Percentiles rank a stretch among this genome's conserved stretches.
phyloP scores from a whole-genome alignment of 2,888 invertebrate species.

The Operophtera brumata region DNA sequence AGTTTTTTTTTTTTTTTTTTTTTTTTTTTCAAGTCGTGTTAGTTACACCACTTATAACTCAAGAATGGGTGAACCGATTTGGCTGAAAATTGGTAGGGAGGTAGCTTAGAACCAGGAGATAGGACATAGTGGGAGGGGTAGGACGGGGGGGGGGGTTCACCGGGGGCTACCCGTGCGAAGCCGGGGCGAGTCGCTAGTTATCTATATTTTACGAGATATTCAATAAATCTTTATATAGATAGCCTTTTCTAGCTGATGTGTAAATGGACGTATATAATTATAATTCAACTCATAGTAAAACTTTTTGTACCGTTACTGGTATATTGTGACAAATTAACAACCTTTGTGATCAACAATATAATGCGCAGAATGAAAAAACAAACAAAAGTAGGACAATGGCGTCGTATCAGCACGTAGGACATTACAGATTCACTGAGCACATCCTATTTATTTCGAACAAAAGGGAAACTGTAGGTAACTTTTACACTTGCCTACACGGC shows the following conservation, averaged over 20 bases:
- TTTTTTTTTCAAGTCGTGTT: no score
- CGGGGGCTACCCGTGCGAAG: no score
- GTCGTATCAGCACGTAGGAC: slow-evolving; percentile 23
- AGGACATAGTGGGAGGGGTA: no score
- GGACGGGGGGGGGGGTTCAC: no score
- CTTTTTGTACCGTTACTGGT: neutral
- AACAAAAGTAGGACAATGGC: slow-evolving; percentile 28
- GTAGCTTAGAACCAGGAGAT: no score
- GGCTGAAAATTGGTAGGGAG: no score
- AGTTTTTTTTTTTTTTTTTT: no score
- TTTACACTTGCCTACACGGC: slow-evolving; percentile 19
- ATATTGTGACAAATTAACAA: slow-evolving; percentile 4
- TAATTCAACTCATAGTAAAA: neutral
- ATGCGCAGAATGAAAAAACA: slow-evolving; percentile 12
- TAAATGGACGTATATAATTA: neutral
- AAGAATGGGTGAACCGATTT: no score
- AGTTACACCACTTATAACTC: no score
- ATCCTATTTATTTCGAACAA: slow-evolving; percentile 31
- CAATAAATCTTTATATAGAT: no score
- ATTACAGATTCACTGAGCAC: slow-evolving; percentile 32
- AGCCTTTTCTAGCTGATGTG: neutral
- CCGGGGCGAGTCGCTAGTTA: no score
- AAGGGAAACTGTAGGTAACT: slow-evolving; percentile 30
- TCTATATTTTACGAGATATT: no score
- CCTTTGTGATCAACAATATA: slow-evolving; percentile 5